Evolutionary conservation across 2,797 vertebrate species (phyloP), one percentile per base, ranked within the genome.

Genomic region (Megalops cyprinoides): DNA sequence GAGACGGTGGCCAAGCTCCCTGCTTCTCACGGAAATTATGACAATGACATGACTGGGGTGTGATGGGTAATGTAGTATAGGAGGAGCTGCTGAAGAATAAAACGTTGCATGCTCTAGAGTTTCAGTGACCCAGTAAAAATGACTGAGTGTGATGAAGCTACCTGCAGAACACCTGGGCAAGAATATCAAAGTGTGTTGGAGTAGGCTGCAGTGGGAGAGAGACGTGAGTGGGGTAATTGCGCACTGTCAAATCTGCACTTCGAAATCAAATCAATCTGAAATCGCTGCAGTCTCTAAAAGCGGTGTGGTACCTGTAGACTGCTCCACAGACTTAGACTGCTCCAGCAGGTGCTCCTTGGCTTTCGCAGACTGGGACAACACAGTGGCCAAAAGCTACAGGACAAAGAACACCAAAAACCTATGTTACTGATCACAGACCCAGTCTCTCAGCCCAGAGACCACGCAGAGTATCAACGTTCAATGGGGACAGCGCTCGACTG

Each of bases 341-440:
- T 97, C 96, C 83, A 96, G 89, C 82, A 95, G 94, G 84, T 95
- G 92, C 86, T 98, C 97, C 73, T 97, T 97, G 85, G 96, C 96
- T 94, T 99, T 99, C 92, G 97, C 96, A 75, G 97, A 98, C 89
- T 98, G 97, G 87, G 97, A 96, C 84, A 99, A 94, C 88, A 98
- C 97, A 0, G 97, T 97, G 86, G 97, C 97, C 93, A 99, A 93
- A 88, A 98, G 96, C 97, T 99, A 82, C 74, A 90, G 28, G n/a
- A n/a, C 62, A 20, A 44, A 23, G 58, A 80, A 74, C 78, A 79
- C 46, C 15, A n/a, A 25, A 25, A n/a, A n/a, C n/a, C n/a, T n/a
- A n/a, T n/a, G n/a, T n/a, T n/a, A n/a, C n/a, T n/a, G n/a, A n/a
- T n/a, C n/a, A n/a, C n/a, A n/a, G n/a, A n/a, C n/a, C n/a, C n/a